A percentile compares a stretch with the other conserved stretches of the same genome.
These are phyloP conservation scores for Yponomeuta evonymella DNA, from an alignment of 2,888 invertebrate genomes.

Conservation along the genomic window DNA sequence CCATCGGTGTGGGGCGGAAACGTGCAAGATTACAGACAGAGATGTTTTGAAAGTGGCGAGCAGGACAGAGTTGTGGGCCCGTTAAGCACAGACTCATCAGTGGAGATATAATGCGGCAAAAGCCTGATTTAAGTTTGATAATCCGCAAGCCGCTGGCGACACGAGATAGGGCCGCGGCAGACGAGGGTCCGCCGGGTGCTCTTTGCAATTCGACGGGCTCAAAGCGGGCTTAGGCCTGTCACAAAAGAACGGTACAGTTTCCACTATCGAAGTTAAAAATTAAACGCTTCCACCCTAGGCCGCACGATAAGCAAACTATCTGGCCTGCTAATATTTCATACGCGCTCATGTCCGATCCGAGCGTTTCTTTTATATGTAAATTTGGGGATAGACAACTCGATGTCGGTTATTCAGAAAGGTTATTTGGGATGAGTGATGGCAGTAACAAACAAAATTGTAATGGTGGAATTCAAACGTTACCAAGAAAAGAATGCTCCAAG, in stretches of 20 bases:
- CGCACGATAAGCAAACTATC: conserved; percentile 23
- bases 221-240: conserved; percentile 40
- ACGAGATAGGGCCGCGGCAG: conserved; percentile 52
- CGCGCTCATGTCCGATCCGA: conserved; percentile 30
- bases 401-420: background rate
- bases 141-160: conserved; percentile 56
- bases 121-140: conserved; percentile 54
- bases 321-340: conserved; percentile 50
- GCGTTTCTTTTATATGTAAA: conserved; percentile 58
- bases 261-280: conserved; percentile 35
- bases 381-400: conserved; percentile 21
- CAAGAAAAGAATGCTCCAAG: background rate
- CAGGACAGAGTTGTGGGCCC: conserved; percentile 1
- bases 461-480: background rate
- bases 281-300: conserved; percentile 24
- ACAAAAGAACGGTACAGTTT: conserved; percentile 37
- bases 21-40: background rate
- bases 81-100: background rate
- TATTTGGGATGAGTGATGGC: background rate
- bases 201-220: conserved; percentile 40
- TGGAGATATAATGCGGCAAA: conserved; percentile 31
- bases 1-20: background rate
- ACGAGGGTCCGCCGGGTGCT: conserved; percentile 46
- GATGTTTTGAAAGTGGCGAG: background rate
- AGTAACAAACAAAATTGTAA: background rate